A percentile compares a stretch with the other conserved stretches of the same genome.
phyloP scores from a whole-genome alignment of 2,797 vertebrate genomes.

The Crocidura indochinensis region DNA sequence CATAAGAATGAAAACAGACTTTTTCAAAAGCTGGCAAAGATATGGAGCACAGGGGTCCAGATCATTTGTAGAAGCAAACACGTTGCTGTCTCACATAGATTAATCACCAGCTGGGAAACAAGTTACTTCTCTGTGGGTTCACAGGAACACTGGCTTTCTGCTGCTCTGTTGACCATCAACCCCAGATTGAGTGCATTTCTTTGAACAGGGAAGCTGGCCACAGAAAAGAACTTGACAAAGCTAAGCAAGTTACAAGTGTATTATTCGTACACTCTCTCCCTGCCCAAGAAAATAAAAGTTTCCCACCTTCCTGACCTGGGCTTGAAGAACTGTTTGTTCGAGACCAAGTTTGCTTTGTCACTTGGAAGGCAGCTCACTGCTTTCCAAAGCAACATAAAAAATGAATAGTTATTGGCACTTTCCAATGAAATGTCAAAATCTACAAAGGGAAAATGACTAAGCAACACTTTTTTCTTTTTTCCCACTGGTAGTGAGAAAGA shows the following conservation, averaged over 20 bases:
- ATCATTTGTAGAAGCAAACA: constrained; percentile 77
- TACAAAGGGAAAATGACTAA: constrained; percentile 74
- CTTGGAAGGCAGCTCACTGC: constrained; percentile 17
- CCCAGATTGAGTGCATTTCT: constrained; percentile 76
- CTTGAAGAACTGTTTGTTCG: constrained; percentile 26
- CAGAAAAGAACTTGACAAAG: constrained; percentile 51
- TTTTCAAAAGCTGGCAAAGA: constrained; percentile 78
- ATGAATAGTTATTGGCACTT: constrained; percentile 77
- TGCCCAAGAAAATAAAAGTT: constrained; percentile 79
- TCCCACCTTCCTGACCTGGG: constrained; percentile 78
- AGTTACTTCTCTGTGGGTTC: constrained; percentile 80
- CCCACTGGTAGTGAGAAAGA: constrained; percentile 84
- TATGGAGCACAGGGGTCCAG: constrained; percentile 62
- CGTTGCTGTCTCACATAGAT: constrained; percentile 66
- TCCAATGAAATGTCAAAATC: constrained; percentile 82
- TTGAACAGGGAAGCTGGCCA: constrained; percentile 58
- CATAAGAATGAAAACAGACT: constrained; percentile 80
- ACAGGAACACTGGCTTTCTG: constrained; percentile 80
- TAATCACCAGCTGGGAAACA: constrained; percentile 83
- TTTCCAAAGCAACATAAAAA: constrained; percentile 72
- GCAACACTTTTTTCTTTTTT: constrained; percentile 76
- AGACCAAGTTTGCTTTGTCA: constrained; percentile 74
- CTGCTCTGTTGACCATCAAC: constrained; percentile 57
- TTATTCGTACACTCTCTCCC: constrained; percentile 74
- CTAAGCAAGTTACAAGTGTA: constrained; percentile 75